phyloP scores from a whole-genome alignment of 2,113 vertebrate species.

The Rana temporaria region DNA sequence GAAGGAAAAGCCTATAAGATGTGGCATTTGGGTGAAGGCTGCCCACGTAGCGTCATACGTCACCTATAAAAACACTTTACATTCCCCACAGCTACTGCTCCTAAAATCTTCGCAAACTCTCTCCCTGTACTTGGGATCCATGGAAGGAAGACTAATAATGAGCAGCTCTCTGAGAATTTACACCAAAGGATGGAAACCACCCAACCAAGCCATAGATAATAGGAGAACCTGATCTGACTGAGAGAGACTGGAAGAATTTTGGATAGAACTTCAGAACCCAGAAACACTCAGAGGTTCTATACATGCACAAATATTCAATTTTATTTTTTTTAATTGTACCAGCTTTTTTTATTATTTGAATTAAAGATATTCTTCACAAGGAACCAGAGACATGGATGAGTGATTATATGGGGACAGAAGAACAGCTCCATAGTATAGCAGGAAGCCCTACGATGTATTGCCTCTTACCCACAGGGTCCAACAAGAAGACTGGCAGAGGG shows the following conservation, averaged over 20 bases:
- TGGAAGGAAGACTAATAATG: not conserved
- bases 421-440: not conserved
- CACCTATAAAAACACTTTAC: constrained; percentile 66
- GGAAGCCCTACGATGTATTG: too few species aligned
- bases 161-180: not conserved
- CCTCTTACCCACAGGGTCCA: too few species aligned
- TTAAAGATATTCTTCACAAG: not conserved
- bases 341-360: not conserved
- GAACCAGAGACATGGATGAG: not conserved
- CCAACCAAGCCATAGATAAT: not conserved
- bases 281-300: not conserved
- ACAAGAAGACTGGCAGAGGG: too few species aligned
- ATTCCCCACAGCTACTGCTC: constrained; percentile 47
- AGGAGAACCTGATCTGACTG: constrained; percentile 3
- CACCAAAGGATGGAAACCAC: not conserved
- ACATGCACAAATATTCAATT: not conserved
- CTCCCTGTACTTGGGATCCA: constrained; percentile 7
- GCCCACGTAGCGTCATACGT: constrained; percentile 69
- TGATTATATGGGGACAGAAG: not conserved
- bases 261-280: not conserved
- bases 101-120: constrained; percentile 24
- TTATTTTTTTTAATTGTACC: not conserved
- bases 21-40: constrained; percentile 62
- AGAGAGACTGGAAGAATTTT: not conserved
- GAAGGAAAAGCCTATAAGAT: constrained; percentile 61